phyloP scores from a whole-genome alignment of 2,888 invertebrate species.

The Diadegma fenestrale region DNA sequence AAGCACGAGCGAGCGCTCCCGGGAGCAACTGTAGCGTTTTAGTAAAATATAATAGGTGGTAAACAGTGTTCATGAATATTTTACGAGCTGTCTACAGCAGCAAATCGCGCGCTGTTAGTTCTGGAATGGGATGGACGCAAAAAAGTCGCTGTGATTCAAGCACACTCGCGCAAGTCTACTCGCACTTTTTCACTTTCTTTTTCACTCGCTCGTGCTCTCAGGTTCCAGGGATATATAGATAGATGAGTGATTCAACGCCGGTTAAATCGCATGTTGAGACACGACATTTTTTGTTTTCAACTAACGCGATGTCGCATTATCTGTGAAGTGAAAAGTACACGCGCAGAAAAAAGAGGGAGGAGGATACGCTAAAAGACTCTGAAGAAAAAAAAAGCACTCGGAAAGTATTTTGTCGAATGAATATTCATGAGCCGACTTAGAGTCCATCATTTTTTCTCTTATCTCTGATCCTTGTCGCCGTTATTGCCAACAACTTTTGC shows the following conservation, averaged over 20 bases:
- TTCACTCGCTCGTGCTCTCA: not conserved
- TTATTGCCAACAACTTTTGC: slow-evolving; percentile 55
- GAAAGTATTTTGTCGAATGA: slow-evolving; percentile 54
- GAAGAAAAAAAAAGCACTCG: slow-evolving; percentile 8
- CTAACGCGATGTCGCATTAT: slow-evolving; percentile 33
- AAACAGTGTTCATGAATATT: slow-evolving; percentile 75
- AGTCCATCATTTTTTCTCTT: slow-evolving; percentile 61
- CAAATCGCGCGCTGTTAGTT: slow-evolving; percentile 46
- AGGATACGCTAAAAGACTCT: slow-evolving; percentile 17
- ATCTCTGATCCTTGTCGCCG: slow-evolving; percentile 58
- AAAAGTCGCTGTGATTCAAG: slow-evolving; percentile 51
- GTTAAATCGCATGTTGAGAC: slow-evolving; percentile 42
- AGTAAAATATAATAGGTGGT: slow-evolving; percentile 73
- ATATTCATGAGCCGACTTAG: slow-evolving; percentile 63
- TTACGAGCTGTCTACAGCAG: slow-evolving; percentile 69
- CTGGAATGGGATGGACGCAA: slow-evolving; percentile 34
- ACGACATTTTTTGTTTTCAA: slow-evolving; percentile 43
- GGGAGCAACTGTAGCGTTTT: slow-evolving; percentile 56
- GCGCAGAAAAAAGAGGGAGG: slow-evolving; percentile 12
- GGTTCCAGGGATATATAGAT: slow-evolving; percentile 49
- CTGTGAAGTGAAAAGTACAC: slow-evolving; percentile 50
- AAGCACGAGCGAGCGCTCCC: slow-evolving; percentile 56
- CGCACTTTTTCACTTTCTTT: slow-evolving; percentile 31
- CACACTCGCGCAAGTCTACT: slow-evolving; percentile 29
- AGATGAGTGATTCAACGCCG: slow-evolving; percentile 62